Evolutionary conservation across 2,888 invertebrate genomes (phyloP).

Genomic region (Biston stratarius): DNA sequence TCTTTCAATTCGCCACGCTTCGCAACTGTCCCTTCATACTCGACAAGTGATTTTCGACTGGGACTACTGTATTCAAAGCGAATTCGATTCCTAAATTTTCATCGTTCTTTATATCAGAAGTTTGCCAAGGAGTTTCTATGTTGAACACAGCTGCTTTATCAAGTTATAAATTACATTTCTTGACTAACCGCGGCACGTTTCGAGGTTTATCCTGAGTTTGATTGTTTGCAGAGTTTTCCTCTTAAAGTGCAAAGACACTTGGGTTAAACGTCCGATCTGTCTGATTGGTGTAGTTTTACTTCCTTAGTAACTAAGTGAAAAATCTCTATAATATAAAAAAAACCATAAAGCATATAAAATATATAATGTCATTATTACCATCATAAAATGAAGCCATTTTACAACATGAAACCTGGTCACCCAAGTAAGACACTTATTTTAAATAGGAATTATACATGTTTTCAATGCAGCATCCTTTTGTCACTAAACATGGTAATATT

Average conservation of each 20-base stretch:
- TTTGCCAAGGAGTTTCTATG: slow-evolving; percentile 5
- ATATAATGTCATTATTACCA: too few relatives aligned
- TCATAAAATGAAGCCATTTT: too few relatives aligned
- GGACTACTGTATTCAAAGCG: slow-evolving; percentile 13
- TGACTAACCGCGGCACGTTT: slow-evolving; percentile 32
- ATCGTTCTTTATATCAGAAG: slow-evolving; percentile 6
- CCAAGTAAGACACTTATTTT: too few relatives aligned
- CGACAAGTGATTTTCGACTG: slow-evolving; percentile 54
- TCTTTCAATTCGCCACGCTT: slow-evolving; percentile 65
- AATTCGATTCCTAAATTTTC: slow-evolving; percentile 14
- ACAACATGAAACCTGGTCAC: not conserved
- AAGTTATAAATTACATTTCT: slow-evolving; percentile 26
- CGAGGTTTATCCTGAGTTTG: slow-evolving; percentile 28
- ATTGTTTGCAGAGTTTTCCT: slow-evolving; percentile 40
- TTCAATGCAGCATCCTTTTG: not conserved
- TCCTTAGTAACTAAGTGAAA: slow-evolving; percentile 17
- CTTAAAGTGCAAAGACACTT: slow-evolving; percentile 39
- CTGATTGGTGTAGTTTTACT: slow-evolving; percentile 24
- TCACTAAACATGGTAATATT: slow-evolving; percentile 44
- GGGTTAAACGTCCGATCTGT: slow-evolving; percentile 24
- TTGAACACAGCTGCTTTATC: slow-evolving; percentile 20
- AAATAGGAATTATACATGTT: too few relatives aligned
- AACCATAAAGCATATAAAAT: too few relatives aligned
- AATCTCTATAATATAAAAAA: not conserved
- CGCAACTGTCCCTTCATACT: slow-evolving; percentile 64